Conservation (phyloP, 2,113 vertebrate species). For the Proteles cristata region DNA sequence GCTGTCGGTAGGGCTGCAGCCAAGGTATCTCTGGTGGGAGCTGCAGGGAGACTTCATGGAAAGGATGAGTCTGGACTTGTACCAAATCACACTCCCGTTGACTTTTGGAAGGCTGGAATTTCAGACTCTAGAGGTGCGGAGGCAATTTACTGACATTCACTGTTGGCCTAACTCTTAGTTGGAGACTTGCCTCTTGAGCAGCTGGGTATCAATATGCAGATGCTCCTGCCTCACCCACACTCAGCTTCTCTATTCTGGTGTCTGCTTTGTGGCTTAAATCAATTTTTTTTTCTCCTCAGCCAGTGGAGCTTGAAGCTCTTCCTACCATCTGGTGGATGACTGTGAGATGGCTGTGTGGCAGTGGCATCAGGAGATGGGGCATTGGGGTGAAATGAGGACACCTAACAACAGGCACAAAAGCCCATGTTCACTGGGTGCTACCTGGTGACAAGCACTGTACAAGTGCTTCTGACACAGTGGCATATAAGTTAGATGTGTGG, state of each 20-base stretch:
- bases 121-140: conserved; percentile 15
- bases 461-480: background rate
- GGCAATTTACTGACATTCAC: conserved; percentile 33
- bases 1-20: background rate
- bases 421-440: background rate
- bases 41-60: conserved; percentile 38
- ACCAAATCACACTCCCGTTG: conserved; percentile 52
- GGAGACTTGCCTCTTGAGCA: conserved; percentile 58
- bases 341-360: background rate
- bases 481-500: background rate
- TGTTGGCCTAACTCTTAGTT: background rate
- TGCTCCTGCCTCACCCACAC: background rate
- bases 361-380: background rate
- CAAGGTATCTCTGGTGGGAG: conserved; percentile 39
- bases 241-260: background rate
- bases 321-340: conserved; percentile 53
- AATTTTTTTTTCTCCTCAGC: background rate
- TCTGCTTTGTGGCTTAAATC: conserved; percentile 9
- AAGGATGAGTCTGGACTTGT: conserved; percentile 44
- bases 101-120: conserved; percentile 47
- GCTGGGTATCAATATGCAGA: conserved; percentile 47
- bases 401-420: background rate
- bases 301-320: conserved; percentile 41
- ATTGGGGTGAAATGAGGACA: background rate
- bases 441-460: background rate